Conservation (phyloP, 1,140 invertebrate genomes). For the Plectus sambesii region DNA sequence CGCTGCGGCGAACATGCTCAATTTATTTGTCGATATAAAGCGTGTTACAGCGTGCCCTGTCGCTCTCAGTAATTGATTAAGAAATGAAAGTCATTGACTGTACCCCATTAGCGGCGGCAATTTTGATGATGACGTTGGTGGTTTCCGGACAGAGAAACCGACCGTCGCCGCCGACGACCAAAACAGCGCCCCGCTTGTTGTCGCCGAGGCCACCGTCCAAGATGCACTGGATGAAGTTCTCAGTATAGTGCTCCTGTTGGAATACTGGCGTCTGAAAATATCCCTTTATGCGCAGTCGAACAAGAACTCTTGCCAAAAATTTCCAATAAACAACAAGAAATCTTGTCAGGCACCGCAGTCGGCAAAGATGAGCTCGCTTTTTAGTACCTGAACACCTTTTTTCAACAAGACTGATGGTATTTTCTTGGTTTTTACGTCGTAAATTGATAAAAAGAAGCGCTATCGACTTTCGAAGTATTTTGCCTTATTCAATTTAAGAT, state of each 20-base stretch:
- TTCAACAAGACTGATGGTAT: too few relatives aligned
- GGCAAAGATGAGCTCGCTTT: too few relatives aligned
- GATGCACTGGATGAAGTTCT: slow-evolving; percentile 92
- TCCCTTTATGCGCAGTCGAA: too few relatives aligned
- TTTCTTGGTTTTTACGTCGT: too few relatives aligned
- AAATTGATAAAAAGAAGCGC: too few relatives aligned
- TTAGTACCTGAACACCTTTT: slow-evolving; percentile 51
- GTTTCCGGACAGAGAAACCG: slow-evolving; percentile 77
- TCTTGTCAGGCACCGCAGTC: too few relatives aligned
- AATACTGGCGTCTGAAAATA: slow-evolving; percentile 38
- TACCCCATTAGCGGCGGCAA: slow-evolving; percentile 79
- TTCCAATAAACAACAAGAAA: slow-evolving; percentile 6
- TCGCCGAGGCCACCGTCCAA: slow-evolving; percentile 64
- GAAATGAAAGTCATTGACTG: too few relatives aligned
- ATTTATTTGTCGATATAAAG: too few relatives aligned
- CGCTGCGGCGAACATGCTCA: slow-evolving; percentile 63
- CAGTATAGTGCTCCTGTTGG: slow-evolving; percentile 66
- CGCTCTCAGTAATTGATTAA: neutral
- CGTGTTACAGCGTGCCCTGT: too few relatives aligned
- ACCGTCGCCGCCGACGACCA: slow-evolving; percentile 93
- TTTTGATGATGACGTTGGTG: slow-evolving; percentile 66
- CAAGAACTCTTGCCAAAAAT: slow-evolving; percentile 43
- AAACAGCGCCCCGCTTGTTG: slow-evolving; percentile 57
- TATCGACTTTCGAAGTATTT: too few relatives aligned
- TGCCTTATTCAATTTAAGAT: too few relatives aligned